Conservation (phyloP, 1,140 invertebrate species). For the Magallana gigas region DNA sequence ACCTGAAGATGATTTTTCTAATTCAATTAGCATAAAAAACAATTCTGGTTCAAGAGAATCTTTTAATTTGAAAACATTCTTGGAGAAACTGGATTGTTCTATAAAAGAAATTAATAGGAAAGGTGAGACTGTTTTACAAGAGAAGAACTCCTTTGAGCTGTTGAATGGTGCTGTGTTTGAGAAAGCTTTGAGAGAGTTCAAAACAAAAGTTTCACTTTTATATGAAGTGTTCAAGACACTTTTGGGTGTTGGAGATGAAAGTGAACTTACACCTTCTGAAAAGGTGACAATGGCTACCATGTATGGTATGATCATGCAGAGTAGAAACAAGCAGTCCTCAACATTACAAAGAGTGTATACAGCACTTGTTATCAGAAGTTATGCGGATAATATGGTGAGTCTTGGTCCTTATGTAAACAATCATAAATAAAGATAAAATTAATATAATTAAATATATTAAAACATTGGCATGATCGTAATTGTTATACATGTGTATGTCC, state of each 20-base stretch:
- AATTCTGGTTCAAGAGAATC: not conserved
- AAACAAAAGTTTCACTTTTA: conserved; percentile 3
- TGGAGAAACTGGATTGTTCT: conserved; percentile 2
- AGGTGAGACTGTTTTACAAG: conserved; percentile 10
- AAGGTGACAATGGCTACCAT: conserved; percentile 47
- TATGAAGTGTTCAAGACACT: no score
- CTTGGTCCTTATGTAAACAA: no score
- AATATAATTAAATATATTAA: no score
- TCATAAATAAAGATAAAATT: no score
- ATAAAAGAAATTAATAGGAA: not conserved
- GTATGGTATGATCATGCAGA: conserved; percentile 54
- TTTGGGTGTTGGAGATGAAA: not conserved
- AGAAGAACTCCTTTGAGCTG: not conserved
- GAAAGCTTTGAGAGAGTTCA: not conserved
- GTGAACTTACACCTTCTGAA: not conserved
- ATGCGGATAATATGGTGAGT: conserved; percentile 56
- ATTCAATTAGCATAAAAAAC: not conserved
- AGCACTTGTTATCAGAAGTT: conserved; percentile 48
- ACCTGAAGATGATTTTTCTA: not conserved
- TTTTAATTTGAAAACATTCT: not conserved
- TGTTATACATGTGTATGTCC: no score
- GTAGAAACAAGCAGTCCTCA: conserved; percentile 48
- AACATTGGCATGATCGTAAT: no score
- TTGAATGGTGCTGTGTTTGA: not conserved
- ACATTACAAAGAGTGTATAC: conserved; percentile 48